Conservation (phyloP, 2,113 vertebrate genomes). For the Microcebus lehilahytsara region DNA sequence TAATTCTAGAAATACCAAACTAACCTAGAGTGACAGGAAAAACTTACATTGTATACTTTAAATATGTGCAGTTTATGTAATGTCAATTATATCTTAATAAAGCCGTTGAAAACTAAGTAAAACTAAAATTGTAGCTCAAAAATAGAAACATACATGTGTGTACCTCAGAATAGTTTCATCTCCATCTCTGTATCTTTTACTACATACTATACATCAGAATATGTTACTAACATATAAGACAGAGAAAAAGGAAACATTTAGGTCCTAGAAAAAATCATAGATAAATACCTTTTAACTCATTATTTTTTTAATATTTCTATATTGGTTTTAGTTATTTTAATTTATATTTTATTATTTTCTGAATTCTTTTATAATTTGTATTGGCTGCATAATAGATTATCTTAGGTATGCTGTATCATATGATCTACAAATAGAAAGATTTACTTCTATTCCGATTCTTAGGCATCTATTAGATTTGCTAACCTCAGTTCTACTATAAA, state of each 20-base stretch:
- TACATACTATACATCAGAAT: background rate
- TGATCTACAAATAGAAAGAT: background rate
- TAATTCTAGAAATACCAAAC: background rate
- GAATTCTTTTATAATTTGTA: background rate
- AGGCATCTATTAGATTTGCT: background rate
- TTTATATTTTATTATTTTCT: background rate
- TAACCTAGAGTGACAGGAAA: background rate
- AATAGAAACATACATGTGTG: background rate
- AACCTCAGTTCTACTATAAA: background rate
- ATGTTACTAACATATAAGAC: background rate
- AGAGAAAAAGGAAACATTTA: background rate
- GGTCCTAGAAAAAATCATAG: background rate
- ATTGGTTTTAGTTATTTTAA: background rate
- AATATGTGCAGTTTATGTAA: background rate
- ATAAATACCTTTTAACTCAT: background rate
- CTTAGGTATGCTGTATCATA: background rate
- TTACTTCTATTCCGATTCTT: background rate
- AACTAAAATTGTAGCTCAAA: background rate
- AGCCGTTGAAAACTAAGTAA: background rate
- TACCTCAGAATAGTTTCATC: background rate
- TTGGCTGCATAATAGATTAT: background rate
- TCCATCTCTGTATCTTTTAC: background rate
- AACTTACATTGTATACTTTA: background rate
- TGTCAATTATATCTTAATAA: background rate
- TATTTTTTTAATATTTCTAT: background rate